Percentiles rank a stretch among this genome's conserved stretches.
phyloP scores from a whole-genome alignment of 2,888 invertebrate genomes.

The Eupithecia insigniata region DNA sequence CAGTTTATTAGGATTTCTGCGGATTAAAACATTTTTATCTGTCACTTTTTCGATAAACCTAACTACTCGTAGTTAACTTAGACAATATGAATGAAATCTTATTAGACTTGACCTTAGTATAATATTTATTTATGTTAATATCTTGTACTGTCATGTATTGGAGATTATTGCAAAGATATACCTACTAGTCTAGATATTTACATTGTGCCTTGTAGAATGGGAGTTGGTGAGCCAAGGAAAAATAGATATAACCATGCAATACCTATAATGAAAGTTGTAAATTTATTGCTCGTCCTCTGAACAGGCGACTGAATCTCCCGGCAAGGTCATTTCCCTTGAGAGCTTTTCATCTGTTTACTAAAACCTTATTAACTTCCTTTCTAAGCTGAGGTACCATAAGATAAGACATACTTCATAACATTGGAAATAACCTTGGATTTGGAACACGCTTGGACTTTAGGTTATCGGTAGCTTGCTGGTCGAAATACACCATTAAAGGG shows the following conservation, averaged over 20 bases:
- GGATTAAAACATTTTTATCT: neutral
- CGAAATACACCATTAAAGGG: neutral
- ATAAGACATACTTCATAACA: neutral
- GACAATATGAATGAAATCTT: too few species aligned
- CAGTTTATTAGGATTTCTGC: conserved; percentile 1
- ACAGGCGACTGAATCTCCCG: neutral
- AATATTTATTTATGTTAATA: conserved; percentile 12
- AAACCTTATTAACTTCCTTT: neutral
- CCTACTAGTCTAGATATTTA: conserved; percentile 11
- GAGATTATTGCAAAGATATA: conserved; percentile 15
- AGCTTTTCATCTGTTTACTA: neutral
- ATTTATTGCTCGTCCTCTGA: neutral
- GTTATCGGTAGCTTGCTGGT: neutral
- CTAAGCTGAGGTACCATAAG: neutral
- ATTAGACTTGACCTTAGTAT: neutral
- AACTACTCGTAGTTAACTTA: too few species aligned
- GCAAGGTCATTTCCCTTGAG: neutral
- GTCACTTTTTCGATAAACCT: neutral
- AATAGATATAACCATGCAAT: neutral
- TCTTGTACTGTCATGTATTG: neutral
- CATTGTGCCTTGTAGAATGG: neutral
- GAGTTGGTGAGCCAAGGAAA: neutral
- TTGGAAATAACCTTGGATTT: neutral
- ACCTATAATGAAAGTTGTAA: neutral
- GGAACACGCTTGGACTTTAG: neutral